These are phyloP conservation scores for Heteronetta atricapilla DNA, from an alignment of 2,113 vertebrate species.

Conservation along the genomic window DNA sequence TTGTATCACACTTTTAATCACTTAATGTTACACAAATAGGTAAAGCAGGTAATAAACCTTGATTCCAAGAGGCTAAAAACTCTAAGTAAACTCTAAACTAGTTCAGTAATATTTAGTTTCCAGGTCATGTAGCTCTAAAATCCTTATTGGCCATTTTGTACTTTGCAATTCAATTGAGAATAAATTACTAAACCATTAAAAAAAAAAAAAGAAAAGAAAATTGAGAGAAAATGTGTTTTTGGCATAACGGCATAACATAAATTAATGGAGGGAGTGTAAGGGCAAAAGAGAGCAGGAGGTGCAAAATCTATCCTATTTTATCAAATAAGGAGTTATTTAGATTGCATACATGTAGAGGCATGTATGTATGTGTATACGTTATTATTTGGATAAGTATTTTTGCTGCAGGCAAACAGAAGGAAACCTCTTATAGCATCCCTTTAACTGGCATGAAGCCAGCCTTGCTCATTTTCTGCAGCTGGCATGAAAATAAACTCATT, in stretches of 20 bases:
- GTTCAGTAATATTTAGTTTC: background rate
- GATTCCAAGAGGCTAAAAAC: background rate
- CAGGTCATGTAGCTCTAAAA: constrained; percentile 1
- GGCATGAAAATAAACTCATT: constrained; percentile 80
- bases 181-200: background rate
- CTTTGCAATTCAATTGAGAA: background rate
- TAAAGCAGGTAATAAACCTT: background rate
- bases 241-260: background rate
- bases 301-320: background rate
- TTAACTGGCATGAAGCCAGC: constrained; percentile 73
- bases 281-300: background rate
- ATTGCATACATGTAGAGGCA: background rate
- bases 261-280: background rate
- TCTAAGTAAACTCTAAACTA: background rate
- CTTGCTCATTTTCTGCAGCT: constrained; percentile 79
- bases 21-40: constrained; percentile 19
- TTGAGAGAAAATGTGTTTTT: background rate
- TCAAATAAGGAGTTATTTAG: background rate
- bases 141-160: background rate
- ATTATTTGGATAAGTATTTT: constrained; percentile 46
- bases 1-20: constrained; percentile 24
- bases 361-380: background rate
- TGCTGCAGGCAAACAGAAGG: constrained; percentile 44
- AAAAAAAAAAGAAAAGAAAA: background rate
- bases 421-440: constrained; percentile 52